Base-by-base conservation (phyloP, 2,113 vertebrate species). In the Ictalurus furcatus region DNA sequence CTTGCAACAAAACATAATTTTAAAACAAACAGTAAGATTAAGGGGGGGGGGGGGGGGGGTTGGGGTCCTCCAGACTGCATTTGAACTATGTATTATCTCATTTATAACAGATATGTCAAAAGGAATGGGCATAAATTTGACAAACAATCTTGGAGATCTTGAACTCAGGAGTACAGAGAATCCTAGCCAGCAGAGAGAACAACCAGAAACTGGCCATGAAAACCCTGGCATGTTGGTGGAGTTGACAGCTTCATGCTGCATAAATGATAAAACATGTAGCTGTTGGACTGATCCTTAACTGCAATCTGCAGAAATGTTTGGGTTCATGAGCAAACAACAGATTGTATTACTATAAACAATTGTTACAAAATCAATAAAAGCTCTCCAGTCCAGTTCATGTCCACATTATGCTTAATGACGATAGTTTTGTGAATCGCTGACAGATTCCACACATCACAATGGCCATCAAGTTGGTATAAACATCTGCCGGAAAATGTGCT, bases 301-400 rank as follows among this genome's bases (percentile, higher is more conserved):
- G 74, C 74, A 48, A 1, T 16, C 44, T 78, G 40, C 23, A 28
- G 9, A 48, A 78, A 52, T 52, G 44, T 52, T 79, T 52, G 17
- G 16, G 40, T 9, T 74, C 16, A 78, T 52, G 67, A 69, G 14
- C 12, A 34, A 78, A 48, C 8, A 28, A 4, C 44, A 78, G 1
- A 4, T 2, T 48, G 19, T 76, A 23, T 71, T 71, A 34, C 67
- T 34, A 30, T 30, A 34, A 28, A 71, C 67, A 30, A 71, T 74
- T 37, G 1, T 40, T 16, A 19, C 69, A 8, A n/a, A 30, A n/a
- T 3, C n/a, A 73, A 74, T 40, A 37, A 21, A 40, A 74, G 30
- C n/a, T 34, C 16, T 37, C 7, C 14, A 40, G 40, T 40, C 90
- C 99, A 59, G 30, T 34, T 71, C 8, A 6, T 1, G 13, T 30